A percentile compares a stretch with the other conserved stretches of the same genome.
Evolutionary conservation across 2,797 vertebrate genomes (phyloP).

Genomic region (Loriculus beryllinus): DNA sequence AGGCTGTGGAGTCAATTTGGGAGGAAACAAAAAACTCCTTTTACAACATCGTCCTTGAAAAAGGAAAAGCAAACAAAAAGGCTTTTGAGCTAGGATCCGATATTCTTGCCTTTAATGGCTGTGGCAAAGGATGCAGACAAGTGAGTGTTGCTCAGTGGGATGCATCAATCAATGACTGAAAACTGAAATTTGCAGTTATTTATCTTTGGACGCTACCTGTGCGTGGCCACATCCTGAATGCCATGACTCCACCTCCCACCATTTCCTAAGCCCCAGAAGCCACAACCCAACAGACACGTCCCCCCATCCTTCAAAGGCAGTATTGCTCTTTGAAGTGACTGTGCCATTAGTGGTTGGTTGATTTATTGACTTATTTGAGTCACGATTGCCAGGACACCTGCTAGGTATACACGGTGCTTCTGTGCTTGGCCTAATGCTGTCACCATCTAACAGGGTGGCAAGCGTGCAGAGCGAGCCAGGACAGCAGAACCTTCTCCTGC

Average conservation of each 20-base stretch:
- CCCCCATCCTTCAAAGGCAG: conserved; percentile 77
- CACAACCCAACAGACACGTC: conserved; percentile 45
- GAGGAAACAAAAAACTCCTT: conserved; percentile 1
- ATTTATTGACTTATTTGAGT: conserved; percentile 26
- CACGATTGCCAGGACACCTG: conserved; percentile 17
- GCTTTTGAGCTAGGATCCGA: conserved; percentile 59
- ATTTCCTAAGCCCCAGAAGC: conserved; percentile 55
- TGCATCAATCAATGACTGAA: conserved; percentile 68
- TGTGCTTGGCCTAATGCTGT: conserved; percentile 56
- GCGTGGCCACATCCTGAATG: conserved; percentile 57
- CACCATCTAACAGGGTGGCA: conserved; percentile 87
- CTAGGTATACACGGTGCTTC: not conserved
- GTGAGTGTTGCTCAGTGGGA: conserved; percentile 43
- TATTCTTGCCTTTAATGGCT: conserved; percentile 23
- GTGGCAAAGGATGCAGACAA: conserved; percentile 65
- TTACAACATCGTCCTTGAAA: conserved; percentile 1
- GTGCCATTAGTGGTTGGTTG: conserved; percentile 63
- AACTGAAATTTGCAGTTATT: conserved; percentile 72
- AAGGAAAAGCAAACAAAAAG: not conserved
- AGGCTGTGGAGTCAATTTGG: conserved; percentile 44
- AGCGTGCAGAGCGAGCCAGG: conserved; percentile 98
- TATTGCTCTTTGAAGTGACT: conserved; percentile 77
- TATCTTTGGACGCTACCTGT: conserved; percentile 61
- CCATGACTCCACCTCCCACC: conserved; percentile 58
- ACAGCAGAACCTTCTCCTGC: conserved; percentile 92